A percentile compares a stretch with the other conserved stretches of the same genome.
Conservation (phyloP, 2,888 invertebrate species). For the Drosophila emarginata region DNA sequence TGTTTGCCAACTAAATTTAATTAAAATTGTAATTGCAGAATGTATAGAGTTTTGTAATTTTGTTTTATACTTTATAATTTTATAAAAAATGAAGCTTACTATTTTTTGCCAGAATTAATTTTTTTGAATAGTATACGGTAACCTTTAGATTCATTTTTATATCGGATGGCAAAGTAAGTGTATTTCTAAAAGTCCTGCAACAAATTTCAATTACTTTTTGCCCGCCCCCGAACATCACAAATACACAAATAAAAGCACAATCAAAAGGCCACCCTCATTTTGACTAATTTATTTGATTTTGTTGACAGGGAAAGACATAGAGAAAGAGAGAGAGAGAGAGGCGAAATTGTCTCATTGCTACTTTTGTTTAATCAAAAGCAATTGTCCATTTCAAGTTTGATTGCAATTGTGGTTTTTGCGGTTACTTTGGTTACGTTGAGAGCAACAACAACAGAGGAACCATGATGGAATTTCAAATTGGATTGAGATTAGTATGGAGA, state of each 20-base stretch:
- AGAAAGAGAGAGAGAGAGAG: conserved; percentile 32
- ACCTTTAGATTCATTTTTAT: background rate
- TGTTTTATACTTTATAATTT: too few relatives aligned
- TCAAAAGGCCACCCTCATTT: conserved; percentile 72
- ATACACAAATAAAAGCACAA: conserved; percentile 20
- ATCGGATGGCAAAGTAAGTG: conserved; percentile 27
- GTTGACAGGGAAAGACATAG: conserved; percentile 46
- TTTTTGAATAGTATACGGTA: too few relatives aligned
- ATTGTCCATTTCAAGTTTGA: conserved; percentile 73
- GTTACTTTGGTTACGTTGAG: conserved; percentile 38
- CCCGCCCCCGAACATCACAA: conserved; percentile 23
- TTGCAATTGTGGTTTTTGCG: conserved; percentile 46
- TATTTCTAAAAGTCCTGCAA: conserved; percentile 28
- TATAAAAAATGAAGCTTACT: too few relatives aligned
- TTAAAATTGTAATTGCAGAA: too few relatives aligned
- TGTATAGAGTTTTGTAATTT: too few relatives aligned
- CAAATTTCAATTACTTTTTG: conserved; percentile 42
- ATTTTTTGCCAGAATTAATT: too few relatives aligned
- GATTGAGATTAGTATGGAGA: conserved; percentile 12
- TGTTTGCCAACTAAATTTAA: too few relatives aligned
- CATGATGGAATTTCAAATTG: conserved; percentile 13
- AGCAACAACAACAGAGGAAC: conserved; percentile 7
- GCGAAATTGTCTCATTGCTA: conserved; percentile 50
- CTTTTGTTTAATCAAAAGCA: conserved; percentile 79
- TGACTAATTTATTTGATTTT: conserved; percentile 72